Base-by-base conservation (phyloP, 2,113 vertebrate species). In the Myocastor coypus region DNA sequence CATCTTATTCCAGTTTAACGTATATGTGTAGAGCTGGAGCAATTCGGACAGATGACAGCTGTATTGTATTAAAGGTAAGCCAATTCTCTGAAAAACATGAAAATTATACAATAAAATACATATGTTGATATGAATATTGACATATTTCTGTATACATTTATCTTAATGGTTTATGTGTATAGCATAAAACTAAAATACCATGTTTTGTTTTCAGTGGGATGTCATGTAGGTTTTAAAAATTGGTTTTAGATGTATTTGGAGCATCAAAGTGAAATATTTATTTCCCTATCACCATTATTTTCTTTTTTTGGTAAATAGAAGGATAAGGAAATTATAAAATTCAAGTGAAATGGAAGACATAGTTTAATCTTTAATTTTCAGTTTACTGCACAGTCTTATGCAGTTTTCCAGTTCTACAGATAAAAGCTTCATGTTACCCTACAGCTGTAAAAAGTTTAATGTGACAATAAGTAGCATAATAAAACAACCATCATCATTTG, bases 11-110 rank as follows among this genome's bases (percentile, higher is more conserved):
- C 98, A 99, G 99, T 99, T 98, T 99, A 99, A 99, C 99, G 86
- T 99, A 99, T 97, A 99, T 99, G 99, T 99, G 99, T 98, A 99
- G 99, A 98, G 99, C 99, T 13, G 99, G 99, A 96, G 99, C 99
- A 98, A 99, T 99, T 98, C 98, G 98, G 96, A 99, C 99, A 34
- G 99, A 99, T 3, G 99, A 99, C 98, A 98, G 96, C 98, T 99
- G 99, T 98, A 99, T 99, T 92, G 97, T 99, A 93, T 98, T 99
- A 95, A 99, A 99, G 99, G 99, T 99, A 94, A 96, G 98, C 91
- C 91, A 57, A 75, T n/a, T 83, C 34, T 73, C 40, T 92, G 42
- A 77, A 68, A 94, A 88, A 55, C 42, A 4, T 87, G 83, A 87
- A 77, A 86, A 42, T 81, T 94, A 81, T 50, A 30, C 61, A 91